Evolutionary conservation across 1,140 invertebrate species (phyloP).

Genomic region (Cotesia glomerata): DNA sequence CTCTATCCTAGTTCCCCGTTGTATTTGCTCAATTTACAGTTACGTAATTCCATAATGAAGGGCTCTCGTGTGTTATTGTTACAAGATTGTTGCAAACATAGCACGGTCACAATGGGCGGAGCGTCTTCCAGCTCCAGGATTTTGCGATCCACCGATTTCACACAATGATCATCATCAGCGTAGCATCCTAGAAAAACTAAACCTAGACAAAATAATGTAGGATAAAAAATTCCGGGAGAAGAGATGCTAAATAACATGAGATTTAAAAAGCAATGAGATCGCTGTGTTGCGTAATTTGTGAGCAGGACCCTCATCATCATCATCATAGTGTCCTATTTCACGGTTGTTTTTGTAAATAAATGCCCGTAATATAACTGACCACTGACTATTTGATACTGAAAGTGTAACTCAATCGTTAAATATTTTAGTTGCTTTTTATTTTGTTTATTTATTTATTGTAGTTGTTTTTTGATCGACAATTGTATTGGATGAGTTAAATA

Average conservation of each 20-base stretch:
- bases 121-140: slow-evolving; percentile 45
- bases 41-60: slow-evolving; percentile 59
- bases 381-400: no score
- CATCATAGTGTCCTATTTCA: no score
- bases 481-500: slow-evolving; percentile 19
- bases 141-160: slow-evolving; percentile 46
- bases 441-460: background rate
- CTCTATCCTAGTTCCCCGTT: slow-evolving; percentile 34
- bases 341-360: no score
- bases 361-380: no score
- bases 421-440: background rate
- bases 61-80: slow-evolving; percentile 43
- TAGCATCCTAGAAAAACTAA: background rate
- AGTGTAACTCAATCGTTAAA: no score
- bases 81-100: slow-evolving; percentile 46
- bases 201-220: background rate
- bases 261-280: no score
- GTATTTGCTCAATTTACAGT: slow-evolving; percentile 63
- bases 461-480: background rate
- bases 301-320: no score
- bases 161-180: slow-evolving; percentile 27
- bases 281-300: no score
- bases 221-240: background rate
- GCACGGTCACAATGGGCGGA: slow-evolving; percentile 38
- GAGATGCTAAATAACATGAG: no score